A percentile compares a stretch with the other conserved stretches of the same genome.
Conservation (phyloP, 2,797 vertebrate species). For the Chelonia mydas region DNA sequence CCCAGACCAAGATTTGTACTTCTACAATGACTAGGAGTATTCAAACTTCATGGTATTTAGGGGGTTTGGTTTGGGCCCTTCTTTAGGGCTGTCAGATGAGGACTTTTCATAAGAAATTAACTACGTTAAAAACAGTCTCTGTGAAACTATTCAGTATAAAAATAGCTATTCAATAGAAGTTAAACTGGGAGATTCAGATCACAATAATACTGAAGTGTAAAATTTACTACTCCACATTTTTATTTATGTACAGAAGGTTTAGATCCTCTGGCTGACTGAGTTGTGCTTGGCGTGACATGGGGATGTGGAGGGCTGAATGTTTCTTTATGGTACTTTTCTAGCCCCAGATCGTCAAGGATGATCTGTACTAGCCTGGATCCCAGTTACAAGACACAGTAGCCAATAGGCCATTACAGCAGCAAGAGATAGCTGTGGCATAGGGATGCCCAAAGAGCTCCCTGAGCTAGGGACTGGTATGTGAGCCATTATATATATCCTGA, state of each 20-base stretch:
- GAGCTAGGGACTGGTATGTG: neutral
- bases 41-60: no score
- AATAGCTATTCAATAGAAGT: no score
- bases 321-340: neutral
- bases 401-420: accelerated
- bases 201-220: neutral
- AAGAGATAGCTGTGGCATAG: neutral
- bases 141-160: no score
- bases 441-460: neutral
- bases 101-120: no score
- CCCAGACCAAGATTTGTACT: neutral
- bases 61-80: no score
- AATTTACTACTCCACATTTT: neutral
- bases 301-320: neutral
- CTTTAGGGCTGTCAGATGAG: no score
- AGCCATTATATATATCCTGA: neutral
- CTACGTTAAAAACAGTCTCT: no score
- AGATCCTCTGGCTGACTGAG: neutral
- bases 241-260: neutral
- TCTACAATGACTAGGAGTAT: neutral
- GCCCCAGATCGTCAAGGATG: neutral
- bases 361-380: neutral
- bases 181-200: neutral
- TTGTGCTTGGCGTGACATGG: neutral
- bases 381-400: neutral